Base-by-base conservation (phyloP, 2,888 invertebrate species). In the Aphelenchoides bicaudatus region DNA sequence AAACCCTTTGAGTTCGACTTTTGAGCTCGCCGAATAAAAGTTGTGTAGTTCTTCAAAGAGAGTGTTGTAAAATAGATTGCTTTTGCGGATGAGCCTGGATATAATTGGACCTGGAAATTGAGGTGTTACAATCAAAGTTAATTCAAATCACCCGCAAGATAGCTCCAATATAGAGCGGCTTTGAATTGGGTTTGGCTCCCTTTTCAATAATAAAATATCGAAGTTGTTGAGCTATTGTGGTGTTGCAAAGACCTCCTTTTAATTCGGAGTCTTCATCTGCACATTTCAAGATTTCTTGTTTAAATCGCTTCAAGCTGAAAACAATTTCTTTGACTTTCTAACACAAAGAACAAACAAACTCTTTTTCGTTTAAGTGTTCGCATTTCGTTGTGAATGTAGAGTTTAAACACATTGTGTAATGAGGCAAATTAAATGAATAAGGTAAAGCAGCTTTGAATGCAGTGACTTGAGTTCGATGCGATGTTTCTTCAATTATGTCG, bases 401-500 rank as follows among this genome's bases (percentile, higher is more conserved):
- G 48, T 73, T 68, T 3, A 66, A 48, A 46, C 74, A 74, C 19
- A 66, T 65, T 21, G 71, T 59, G 39, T 73, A 72, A n/a, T 62
- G 51, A 1, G 74, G 70, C 16, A 74, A 56, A 50, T 72, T 72
- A 48, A 73, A 61, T 0, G 71, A 68, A 39, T 31, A 67, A n/a
- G 57, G 65, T 19, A 61, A 34, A 19, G 38, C 59, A 16, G 39
- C 16, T 16, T n/a, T 10, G n/a, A 34, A 34, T 10, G 34, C 34
- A 10, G 34, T 34, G 34, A 34, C n/a, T 34, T n/a, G 10, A 10
- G 34, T 34, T n/a, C n/a, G 10, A n/a, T 10, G 10, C 10, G n/a
- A 10, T n/a, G 34, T 34, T 34, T 56, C 51, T 2, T 68, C 63
- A 1, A 73, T 47, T 2, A 72, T 39, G 0, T 27, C 19, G 56